A percentile compares a stretch with the other conserved stretches of the same genome.
phyloP scores from a whole-genome alignment of 2,888 invertebrate genomes.

The Clepsis dumicolana region DNA sequence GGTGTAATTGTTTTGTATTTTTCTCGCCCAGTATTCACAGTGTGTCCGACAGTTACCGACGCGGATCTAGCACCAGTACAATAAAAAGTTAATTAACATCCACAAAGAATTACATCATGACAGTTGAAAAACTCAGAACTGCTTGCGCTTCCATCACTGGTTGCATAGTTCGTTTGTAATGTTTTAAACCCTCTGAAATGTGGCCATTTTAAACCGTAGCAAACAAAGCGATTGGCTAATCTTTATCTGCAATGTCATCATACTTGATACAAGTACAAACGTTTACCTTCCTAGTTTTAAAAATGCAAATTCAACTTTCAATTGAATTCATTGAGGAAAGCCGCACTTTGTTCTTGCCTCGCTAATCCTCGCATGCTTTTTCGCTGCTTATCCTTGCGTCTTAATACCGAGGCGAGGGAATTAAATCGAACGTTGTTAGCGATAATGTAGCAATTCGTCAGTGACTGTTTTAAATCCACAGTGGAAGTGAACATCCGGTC shows the following conservation, averaged over 20 bases:
- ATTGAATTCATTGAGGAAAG: conserved; percentile 24
- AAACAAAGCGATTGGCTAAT: not conserved
- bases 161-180: conserved; percentile 35
- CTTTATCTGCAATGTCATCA: not conserved
- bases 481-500: conserved; percentile 67
- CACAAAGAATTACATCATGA: conserved; percentile 59
- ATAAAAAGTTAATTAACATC: conserved; percentile 72
- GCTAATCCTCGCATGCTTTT: conserved; percentile 47
- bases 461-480: conserved; percentile 75
- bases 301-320: conserved; percentile 3
- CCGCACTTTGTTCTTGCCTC: conserved; percentile 36
- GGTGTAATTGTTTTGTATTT: conserved; percentile 69
- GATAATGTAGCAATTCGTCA: conserved; percentile 78
- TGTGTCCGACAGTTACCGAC: conserved; percentile 51
- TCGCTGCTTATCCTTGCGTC: conserved; percentile 61
- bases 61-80: conserved; percentile 51
- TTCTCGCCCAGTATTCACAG: conserved; percentile 52
- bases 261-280: not conserved
- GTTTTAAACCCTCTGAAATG: conserved; percentile 23
- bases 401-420: conserved; percentile 56
- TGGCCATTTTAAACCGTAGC: not conserved
- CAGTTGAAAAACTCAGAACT: conserved; percentile 52
- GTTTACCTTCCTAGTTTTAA: not conserved
- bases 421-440: conserved; percentile 74
- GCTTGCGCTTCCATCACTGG: conserved; percentile 49